Evolutionary conservation across 2,888 invertebrate genomes (phyloP).

Genomic region (Tachina lurida): DNA sequence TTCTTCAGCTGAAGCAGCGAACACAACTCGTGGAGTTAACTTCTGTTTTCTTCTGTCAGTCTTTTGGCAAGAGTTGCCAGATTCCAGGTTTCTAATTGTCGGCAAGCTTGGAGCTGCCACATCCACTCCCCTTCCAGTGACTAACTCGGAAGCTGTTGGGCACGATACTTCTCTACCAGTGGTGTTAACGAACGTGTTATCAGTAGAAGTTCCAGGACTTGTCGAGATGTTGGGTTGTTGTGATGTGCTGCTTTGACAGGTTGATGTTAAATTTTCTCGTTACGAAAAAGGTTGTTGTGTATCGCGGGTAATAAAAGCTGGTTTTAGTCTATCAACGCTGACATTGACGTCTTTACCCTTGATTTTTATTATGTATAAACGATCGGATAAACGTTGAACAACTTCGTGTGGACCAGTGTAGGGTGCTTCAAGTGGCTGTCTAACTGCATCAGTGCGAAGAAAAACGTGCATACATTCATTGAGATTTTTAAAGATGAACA

Average conservation of each 20-base stretch:
- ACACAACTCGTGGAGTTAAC: conserved; percentile 2
- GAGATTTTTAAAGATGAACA: conserved; percentile 57
- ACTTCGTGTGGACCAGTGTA: conserved; percentile 56
- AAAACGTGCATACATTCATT: conserved; percentile 14
- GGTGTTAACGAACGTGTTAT: conserved; percentile 1
- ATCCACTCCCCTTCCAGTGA: conserved; percentile 40
- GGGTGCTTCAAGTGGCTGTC: conserved; percentile 48
- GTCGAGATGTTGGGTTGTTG: not conserved
- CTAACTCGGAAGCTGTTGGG: conserved; percentile 22
- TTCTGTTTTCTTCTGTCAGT: conserved; percentile 13
- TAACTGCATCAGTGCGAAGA: conserved; percentile 13
- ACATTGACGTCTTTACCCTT: conserved; percentile 41
- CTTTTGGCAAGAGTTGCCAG: conserved; percentile 3
- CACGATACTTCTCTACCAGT: conserved; percentile 9
- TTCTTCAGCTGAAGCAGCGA: not conserved
- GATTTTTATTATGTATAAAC: conserved; percentile 39
- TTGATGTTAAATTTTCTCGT: conserved; percentile 3
- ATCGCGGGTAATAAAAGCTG: conserved; percentile 44
- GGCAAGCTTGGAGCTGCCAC: conserved; percentile 17
- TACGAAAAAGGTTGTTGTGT: not conserved
- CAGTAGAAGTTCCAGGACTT: not conserved
- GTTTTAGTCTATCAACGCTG: conserved; percentile 51
- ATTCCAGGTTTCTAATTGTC: not conserved
- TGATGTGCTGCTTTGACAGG: not conserved
- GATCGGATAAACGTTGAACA: conserved; percentile 43